Base-by-base conservation (phyloP, 2,797 vertebrate genomes). In the Vireo griseus region DNA sequence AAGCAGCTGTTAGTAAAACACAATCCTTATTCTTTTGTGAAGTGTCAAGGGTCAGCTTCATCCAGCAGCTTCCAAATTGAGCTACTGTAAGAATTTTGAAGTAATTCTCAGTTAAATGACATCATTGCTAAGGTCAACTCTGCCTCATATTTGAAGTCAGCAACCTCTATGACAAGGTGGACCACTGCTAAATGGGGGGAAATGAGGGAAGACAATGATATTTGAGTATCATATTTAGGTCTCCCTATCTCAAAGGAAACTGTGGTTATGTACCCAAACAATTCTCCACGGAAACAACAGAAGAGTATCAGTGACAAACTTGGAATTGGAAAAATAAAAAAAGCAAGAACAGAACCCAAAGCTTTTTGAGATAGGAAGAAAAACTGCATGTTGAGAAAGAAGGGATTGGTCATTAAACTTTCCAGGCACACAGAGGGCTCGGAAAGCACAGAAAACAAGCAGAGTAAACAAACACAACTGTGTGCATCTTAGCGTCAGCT, bases 381-480 rank as follows among this genome's bases (percentile, higher is more conserved):
- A 93, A 94, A 86, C 86, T 92, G 92, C 90, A 94, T 87, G 73
- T 92, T 94, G 86, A 91, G 91, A 96, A 95, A 96, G 94, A 95
- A 96, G 92, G 51, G n/a, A 91, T 75, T 17, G 73, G 73, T 94
- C 76, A 92, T 94, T 94, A 86, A 92, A 95, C 95, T 95, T 97
- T 96, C 95, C 92, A 96, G 95, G 95, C 96, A 90, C 92, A 95
- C 82, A 88, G 66, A 96, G 63, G 95, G 90, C 95, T 96, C 71
- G 87, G 92, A 96, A 96, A 96, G 96, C 94, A 96, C 90, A 84
- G 94, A 96, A 95, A 96, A 95, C 94, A 96, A 95, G 90, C 95
- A 95, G 95, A 95, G 95, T 94, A 97, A 96, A 93, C 96, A 94
- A 96, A 97, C 92, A 97, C 80, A 94, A 95, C 92, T 96, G 93